Conservation (phyloP, 2,797 vertebrate genomes). For the Sebastes oblongus region DNA sequence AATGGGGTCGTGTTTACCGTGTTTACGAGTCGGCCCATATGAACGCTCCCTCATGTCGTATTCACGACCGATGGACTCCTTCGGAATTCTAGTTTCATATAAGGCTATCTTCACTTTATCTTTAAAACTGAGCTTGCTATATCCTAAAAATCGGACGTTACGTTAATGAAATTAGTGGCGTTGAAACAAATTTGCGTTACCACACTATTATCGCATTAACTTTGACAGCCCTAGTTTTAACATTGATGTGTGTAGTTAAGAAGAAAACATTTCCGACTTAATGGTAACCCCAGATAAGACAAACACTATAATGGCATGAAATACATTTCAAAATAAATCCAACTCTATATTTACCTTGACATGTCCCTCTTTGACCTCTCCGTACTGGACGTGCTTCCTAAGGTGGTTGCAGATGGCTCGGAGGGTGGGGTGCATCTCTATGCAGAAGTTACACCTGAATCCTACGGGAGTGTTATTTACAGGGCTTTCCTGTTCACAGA, state of each 20-base stretch:
- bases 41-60: too few relatives aligned
- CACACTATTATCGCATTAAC: too few relatives aligned
- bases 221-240: not conserved
- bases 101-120: too few relatives aligned
- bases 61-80: too few relatives aligned
- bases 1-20: too few relatives aligned
- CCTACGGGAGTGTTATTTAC: slow-evolving; percentile 83
- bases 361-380: slow-evolving; percentile 88
- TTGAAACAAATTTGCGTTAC: too few relatives aligned
- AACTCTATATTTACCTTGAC: slow-evolving; percentile 74
- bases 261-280: not conserved
- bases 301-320: not conserved
- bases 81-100: too few relatives aligned
- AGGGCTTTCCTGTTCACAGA: slow-evolving; percentile 64
- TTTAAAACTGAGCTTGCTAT: too few relatives aligned
- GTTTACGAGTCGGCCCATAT: too few relatives aligned
- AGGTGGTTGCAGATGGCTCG: slow-evolving; percentile 99
- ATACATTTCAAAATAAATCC: not conserved
- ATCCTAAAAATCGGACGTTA: too few relatives aligned
- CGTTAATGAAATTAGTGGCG: too few relatives aligned
- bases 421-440: slow-evolving; percentile 96
- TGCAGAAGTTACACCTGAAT: slow-evolving; percentile 97
- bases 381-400: slow-evolving; percentile 96
- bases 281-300: not conserved
- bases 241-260: not conserved